These are phyloP conservation scores for Harmothoe impar DNA, from an alignment of 2,888 invertebrate species.

Conservation along the genomic window DNA sequence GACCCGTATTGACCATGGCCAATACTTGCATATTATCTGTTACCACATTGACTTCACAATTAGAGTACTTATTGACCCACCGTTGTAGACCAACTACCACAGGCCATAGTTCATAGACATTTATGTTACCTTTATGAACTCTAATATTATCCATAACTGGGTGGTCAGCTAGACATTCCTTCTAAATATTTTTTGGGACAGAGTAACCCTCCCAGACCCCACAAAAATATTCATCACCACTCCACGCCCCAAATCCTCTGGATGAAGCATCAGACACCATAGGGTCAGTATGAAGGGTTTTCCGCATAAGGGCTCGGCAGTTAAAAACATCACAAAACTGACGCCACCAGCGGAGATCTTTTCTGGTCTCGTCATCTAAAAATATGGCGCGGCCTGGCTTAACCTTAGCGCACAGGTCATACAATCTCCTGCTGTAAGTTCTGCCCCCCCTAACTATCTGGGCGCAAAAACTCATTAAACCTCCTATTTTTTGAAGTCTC, in stretches of 20 bases:
- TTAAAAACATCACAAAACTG: not conserved
- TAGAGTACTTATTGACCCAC: not conserved
- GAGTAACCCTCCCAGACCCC: not conserved
- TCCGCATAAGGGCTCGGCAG: not conserved
- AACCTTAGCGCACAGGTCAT: not conserved
- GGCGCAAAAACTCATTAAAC: not conserved
- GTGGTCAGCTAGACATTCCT: not conserved
- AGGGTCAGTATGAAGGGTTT: not conserved
- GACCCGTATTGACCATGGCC: not conserved
- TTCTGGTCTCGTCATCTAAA: not conserved
- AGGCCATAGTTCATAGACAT: not conserved
- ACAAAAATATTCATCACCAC: not conserved
- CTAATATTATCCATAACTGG: not conserved
- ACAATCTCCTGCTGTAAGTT: not conserved
- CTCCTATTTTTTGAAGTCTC: not conserved
- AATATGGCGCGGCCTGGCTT: not conserved
- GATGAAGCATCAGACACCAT: not conserved
- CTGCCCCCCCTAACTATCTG: not conserved
- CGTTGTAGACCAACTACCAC: not conserved
- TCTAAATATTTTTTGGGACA: not conserved
- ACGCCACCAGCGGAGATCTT: not conserved
- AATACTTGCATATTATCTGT: constrained; percentile 20
- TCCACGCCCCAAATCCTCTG: not conserved
- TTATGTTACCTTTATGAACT: not conserved
- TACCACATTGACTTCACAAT: not conserved